Conservation (phyloP, 2,888 invertebrate genomes). For the Drosophila helvetica region DNA sequence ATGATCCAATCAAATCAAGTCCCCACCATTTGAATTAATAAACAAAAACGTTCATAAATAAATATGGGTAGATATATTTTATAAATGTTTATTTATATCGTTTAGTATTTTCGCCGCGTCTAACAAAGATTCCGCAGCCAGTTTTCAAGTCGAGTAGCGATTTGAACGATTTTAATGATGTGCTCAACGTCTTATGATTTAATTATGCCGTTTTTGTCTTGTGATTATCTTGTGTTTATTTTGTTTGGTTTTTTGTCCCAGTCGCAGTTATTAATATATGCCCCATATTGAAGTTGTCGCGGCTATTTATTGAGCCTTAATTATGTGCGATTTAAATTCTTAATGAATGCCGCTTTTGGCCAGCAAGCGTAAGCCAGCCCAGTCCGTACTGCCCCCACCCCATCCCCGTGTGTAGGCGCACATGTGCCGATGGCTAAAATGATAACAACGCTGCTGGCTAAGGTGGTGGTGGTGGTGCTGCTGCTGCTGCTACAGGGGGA, state of each 20-base stretch:
- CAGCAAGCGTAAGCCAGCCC: constrained; percentile 8
- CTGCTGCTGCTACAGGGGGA: neutral
- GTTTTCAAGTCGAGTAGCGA: constrained; percentile 74
- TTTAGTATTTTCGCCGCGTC: constrained; percentile 33
- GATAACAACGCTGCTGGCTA: constrained; percentile 63
- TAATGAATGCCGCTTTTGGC: constrained; percentile 72
- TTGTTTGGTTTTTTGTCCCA: constrained; percentile 29
- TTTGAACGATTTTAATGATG: constrained; percentile 77
- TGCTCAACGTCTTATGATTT: constrained; percentile 79
- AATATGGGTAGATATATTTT: constrained; percentile 44
- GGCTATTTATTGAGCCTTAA: constrained; percentile 75
- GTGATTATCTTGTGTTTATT: constrained; percentile 34
- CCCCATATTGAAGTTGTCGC: constrained; percentile 67
- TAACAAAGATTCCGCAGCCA: constrained; percentile 33
- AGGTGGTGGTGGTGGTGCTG: neutral
- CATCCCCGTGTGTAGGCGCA: constrained; percentile 40
- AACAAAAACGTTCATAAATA: constrained; percentile 72
- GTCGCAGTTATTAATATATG: constrained; percentile 54
- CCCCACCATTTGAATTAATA: constrained; percentile 75
- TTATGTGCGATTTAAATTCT: constrained; percentile 77
- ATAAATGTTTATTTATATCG: constrained; percentile 51
- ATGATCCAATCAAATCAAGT: constrained; percentile 71
- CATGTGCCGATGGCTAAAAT: constrained; percentile 72
- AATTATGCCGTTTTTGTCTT: constrained; percentile 71
- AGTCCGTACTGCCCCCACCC: neutral